These are phyloP conservation scores for Cataglyphis rosenhaueri DNA, from an alignment of 2,888 invertebrate species.

Conservation along the genomic window DNA sequence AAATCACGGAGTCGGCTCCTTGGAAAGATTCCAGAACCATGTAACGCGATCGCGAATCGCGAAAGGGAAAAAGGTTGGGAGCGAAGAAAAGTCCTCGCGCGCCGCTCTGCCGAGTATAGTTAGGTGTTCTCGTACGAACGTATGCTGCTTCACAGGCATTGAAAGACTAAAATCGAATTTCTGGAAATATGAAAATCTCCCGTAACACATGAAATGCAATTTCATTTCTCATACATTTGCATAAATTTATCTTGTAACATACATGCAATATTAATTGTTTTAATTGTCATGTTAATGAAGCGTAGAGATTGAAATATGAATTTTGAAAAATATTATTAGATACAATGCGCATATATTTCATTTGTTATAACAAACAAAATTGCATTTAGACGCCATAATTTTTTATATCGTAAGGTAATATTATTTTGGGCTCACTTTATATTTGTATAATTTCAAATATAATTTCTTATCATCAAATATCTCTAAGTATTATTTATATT, in stretches of 20 bases:
- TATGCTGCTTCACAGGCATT: slow-evolving; percentile 62
- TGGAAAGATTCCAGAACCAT: slow-evolving; percentile 74
- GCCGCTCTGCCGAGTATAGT: slow-evolving; percentile 50
- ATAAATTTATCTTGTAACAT: slow-evolving; percentile 36
- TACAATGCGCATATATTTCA: not conserved
- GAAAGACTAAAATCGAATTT: slow-evolving; percentile 44
- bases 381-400: not conserved
- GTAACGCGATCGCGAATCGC: slow-evolving; percentile 75
- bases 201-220: slow-evolving; percentile 19
- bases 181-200: slow-evolving; percentile 38
- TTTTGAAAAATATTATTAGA: not conserved
- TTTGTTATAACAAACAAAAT: not conserved
- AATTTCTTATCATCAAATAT: not conserved
- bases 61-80: slow-evolving; percentile 62
- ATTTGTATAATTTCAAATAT: not conserved
- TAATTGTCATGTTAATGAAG: slow-evolving; percentile 31
- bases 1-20: slow-evolving; percentile 70
- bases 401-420: not conserved
- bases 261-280: slow-evolving; percentile 6
- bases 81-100: slow-evolving; percentile 60
- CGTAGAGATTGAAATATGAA: slow-evolving; percentile 13
- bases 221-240: not conserved
- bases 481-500: not conserved
- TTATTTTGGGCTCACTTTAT: not conserved
- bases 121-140: slow-evolving; percentile 69